Evolutionary conservation across 2,797 vertebrate genomes (phyloP).

Genomic region (Arremon brunneinucha): DNA sequence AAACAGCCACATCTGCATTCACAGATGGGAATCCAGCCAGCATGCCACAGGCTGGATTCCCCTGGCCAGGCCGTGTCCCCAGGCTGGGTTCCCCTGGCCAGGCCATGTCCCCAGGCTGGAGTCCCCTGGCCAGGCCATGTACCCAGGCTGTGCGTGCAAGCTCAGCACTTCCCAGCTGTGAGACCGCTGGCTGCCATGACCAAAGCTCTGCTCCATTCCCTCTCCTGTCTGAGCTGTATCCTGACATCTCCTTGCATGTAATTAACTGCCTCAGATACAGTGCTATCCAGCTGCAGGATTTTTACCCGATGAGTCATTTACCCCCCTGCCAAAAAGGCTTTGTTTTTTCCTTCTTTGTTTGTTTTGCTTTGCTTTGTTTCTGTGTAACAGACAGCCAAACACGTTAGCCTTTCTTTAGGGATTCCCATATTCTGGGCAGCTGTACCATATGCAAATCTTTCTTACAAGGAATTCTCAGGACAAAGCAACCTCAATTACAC

Average conservation of each 20-base stretch:
- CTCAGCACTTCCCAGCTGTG: neutral
- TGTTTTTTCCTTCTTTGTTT: conserved; percentile 2
- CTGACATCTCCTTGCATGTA: neutral
- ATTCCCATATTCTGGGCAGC: neutral
- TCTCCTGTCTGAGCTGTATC: neutral
- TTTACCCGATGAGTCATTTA: conserved; percentile 12
- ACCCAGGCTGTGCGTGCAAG: neutral
- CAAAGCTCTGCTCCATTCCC: neutral
- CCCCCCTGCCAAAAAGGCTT: neutral
- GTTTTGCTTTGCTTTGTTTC: conserved; percentile 17
- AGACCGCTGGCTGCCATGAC: neutral
- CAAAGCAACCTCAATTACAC: neutral
- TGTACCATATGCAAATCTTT: neutral
- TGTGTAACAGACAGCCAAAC: neutral
- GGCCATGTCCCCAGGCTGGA: no score
- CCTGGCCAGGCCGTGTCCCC: no score
- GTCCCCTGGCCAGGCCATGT: neutral
- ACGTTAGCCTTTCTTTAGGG: neutral
- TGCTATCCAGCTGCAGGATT: conserved; percentile 18
- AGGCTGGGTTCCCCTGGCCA: no score
- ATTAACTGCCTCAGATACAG: conserved; percentile 32
- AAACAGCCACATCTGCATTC: neutral
- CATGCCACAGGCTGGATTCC: neutral
- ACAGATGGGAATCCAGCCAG: fast-evolving
- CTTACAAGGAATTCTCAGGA: neutral